Evolutionary conservation across 2,113 vertebrate species (phyloP).

Genomic region (Dromas ardeola): DNA sequence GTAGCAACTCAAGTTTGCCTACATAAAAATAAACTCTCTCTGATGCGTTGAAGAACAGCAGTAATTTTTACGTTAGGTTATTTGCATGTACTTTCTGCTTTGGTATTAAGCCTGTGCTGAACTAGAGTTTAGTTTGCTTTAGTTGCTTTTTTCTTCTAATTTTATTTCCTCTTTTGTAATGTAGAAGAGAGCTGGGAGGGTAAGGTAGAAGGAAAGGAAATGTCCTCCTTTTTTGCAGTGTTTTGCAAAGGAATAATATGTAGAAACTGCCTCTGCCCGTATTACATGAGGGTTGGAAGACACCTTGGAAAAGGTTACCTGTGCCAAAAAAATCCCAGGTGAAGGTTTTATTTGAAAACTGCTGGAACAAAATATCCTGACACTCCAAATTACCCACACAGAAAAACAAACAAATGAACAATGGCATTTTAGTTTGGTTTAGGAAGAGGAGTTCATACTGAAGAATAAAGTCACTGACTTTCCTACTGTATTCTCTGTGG

Average conservation of each 20-base stretch:
- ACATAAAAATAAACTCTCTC: background rate
- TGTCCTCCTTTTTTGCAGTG: background rate
- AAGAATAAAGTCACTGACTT: background rate
- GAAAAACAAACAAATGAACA: conserved; percentile 7
- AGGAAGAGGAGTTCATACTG: background rate
- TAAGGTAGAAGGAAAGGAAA: background rate
- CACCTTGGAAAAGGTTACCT: background rate
- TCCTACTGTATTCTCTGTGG: background rate
- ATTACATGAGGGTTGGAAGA: background rate
- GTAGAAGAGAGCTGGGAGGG: background rate
- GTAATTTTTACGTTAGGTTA: background rate
- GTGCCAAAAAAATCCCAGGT: background rate
- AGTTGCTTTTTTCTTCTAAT: background rate
- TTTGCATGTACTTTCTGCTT: background rate
- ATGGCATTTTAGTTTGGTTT: conserved; percentile 1
- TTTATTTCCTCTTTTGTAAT: background rate
- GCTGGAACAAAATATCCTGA: conserved; percentile 9
- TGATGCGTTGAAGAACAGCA: background rate
- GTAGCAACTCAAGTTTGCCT: background rate
- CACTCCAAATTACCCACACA: background rate
- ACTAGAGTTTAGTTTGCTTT: background rate
- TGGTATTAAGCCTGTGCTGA: background rate
- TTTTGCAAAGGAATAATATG: background rate
- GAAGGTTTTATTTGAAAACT: background rate
- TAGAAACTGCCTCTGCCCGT: background rate